phyloP scores from a whole-genome alignment of 2,888 invertebrate species.

The Melipona beecheii region DNA sequence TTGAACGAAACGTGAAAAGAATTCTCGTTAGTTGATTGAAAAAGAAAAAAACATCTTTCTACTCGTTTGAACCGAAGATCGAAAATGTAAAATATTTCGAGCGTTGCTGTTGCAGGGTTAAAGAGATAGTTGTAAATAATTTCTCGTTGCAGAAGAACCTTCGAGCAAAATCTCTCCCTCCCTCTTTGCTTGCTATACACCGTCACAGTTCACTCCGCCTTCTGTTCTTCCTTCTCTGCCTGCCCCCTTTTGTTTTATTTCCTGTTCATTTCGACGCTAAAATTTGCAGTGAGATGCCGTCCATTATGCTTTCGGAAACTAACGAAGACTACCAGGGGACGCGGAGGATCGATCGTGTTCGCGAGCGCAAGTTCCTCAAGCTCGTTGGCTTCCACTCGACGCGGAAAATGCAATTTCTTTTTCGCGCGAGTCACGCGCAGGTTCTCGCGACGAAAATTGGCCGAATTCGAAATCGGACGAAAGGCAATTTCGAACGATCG shows the following conservation, averaged over 20 bases:
- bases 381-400: neutral
- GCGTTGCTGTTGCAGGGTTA: no score
- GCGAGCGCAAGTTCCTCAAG: constrained; percentile 2
- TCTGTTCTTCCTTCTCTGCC: neutral
- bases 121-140: neutral
- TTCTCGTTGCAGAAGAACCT: neutral
- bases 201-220: neutral
- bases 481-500: no score
- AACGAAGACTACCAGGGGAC: constrained; percentile 10
- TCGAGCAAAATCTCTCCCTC: neutral
- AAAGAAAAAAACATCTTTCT: no score
- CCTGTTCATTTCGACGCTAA: neutral
- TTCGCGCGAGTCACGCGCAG: neutral
- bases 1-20: no score
- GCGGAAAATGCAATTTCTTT: constrained; percentile 12
- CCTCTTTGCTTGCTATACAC: neutral
- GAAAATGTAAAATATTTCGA: neutral
- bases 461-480: no score
- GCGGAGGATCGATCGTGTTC: constrained; percentile 17
- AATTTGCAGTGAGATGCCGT: constrained; percentile 64
- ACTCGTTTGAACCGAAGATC: neutral
- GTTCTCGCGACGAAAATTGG: no score
- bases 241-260: no score
- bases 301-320: constrained; percentile 59
- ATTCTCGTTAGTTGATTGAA: no score